Conservation (phyloP, 2,113 vertebrate species). For the Corythornis madagascariensis region DNA sequence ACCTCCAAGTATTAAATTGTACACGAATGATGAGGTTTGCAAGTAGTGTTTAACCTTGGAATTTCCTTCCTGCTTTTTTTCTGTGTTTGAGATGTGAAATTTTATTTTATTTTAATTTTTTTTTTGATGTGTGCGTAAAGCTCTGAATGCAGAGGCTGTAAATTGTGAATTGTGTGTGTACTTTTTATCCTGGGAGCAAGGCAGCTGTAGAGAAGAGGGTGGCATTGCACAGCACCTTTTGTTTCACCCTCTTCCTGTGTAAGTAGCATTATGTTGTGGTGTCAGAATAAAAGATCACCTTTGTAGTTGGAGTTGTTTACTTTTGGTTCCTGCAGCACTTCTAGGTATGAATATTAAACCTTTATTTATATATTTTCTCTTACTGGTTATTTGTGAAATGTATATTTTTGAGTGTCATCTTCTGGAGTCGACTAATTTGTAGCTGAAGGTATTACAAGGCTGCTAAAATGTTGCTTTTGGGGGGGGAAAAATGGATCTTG, state of each 20-base stretch:
- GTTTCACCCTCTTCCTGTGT: neutral
- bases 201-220: rapidly evolving
- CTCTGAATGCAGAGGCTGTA: neutral
- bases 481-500: neutral
- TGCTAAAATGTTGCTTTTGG: neutral
- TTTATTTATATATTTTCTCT: neutral
- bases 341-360: neutral
- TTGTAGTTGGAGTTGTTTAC: neutral
- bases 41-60: neutral
- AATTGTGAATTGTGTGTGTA: neutral
- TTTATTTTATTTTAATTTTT: neutral
- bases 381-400: neutral
- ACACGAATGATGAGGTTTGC: neutral
- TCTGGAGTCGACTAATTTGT: neutral
- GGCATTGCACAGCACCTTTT: too few relatives aligned
- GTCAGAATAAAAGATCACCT: neutral
- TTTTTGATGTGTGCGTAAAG: neutral
- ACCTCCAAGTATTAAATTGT: neutral
- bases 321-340: neutral
- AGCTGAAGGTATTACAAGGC: neutral
- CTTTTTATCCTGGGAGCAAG: neutral
- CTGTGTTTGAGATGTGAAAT: neutral
- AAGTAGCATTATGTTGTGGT: neutral
- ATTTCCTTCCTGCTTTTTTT: neutral
- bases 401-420: neutral